Conservation (phyloP, 2,888 invertebrate species). For the Pyralis farinalis region DNA sequence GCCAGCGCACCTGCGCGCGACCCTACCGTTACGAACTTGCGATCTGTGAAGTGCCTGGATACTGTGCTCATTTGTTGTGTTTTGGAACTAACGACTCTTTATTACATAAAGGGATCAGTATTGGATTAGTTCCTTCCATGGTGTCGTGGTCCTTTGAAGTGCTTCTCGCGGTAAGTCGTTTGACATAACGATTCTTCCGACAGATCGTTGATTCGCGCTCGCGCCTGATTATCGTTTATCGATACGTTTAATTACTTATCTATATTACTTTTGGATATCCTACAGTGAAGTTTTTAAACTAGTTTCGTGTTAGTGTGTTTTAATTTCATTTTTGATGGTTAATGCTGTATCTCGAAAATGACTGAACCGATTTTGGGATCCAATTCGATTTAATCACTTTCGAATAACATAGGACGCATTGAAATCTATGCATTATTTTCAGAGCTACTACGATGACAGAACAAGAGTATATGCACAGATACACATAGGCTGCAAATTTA, state of each 20-base stretch:
- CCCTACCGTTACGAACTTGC: slow-evolving; percentile 22
- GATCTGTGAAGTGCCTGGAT: slow-evolving; percentile 41
- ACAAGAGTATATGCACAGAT: too few relatives aligned
- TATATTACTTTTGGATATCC: slow-evolving; percentile 13
- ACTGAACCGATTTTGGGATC: too few relatives aligned
- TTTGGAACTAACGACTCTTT: slow-evolving; percentile 61
- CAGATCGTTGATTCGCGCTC: background rate
- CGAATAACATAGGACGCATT: too few relatives aligned
- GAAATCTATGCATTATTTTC: too few relatives aligned
- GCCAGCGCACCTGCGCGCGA: slow-evolving; percentile 60
- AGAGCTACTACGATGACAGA: too few relatives aligned
- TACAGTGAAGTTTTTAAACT: slow-evolving; percentile 7
- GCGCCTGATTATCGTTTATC: slow-evolving; percentile 1
- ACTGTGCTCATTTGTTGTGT: slow-evolving; percentile 28
- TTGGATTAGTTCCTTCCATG: slow-evolving; percentile 37
- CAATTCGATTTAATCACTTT: too few relatives aligned
- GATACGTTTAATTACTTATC: slow-evolving; percentile 2
- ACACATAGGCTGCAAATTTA: too few relatives aligned
- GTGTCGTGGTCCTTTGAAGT: slow-evolving; percentile 32
- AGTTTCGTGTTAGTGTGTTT: slow-evolving; percentile 6
- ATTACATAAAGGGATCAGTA: slow-evolving; percentile 66
- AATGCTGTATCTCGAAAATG: too few relatives aligned
- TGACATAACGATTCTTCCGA: background rate
- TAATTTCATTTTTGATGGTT: slow-evolving; percentile 3
- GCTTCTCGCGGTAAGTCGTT: slow-evolving; percentile 20